Percentiles rank a stretch among this genome's conserved stretches.
Conservation (phyloP, 1,140 invertebrate genomes). For the Drosophila pectinifera region DNA sequence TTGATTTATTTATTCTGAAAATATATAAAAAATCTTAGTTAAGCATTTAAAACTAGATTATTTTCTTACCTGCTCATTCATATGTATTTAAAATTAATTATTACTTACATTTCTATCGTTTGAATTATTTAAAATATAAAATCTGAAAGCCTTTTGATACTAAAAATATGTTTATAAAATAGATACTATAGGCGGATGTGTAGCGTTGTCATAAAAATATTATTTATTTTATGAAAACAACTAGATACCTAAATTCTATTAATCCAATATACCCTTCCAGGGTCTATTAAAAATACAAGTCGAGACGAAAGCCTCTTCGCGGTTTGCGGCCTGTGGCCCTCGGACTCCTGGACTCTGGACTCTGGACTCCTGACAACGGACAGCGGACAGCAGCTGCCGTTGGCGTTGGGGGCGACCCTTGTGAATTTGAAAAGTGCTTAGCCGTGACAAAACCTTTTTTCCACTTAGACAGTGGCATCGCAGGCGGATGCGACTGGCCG, state of each 20-base stretch:
- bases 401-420: constrained; percentile 40
- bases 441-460: constrained; percentile 78
- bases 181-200: no score
- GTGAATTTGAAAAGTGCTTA: constrained; percentile 74
- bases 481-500: constrained; percentile 14
- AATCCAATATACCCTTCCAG: background rate
- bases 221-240: no score
- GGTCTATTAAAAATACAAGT: constrained; percentile 1
- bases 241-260: background rate
- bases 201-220: background rate
- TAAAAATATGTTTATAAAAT: background rate
- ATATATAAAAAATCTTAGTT: no score
- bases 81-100: no score
- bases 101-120: no score
- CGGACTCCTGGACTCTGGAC: constrained; percentile 8
- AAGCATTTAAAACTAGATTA: no score
- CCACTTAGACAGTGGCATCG: constrained; percentile 55
- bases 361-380: constrained; percentile 6
- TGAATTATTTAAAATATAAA: no score
- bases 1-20: background rate
- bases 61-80: no score
- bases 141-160: no score
- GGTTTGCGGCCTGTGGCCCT: constrained; percentile 52
- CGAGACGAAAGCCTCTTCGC: constrained; percentile 36
- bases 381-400: constrained; percentile 33